Conservation (phyloP, 2,113 vertebrate species). For the Notechis scutatus region DNA sequence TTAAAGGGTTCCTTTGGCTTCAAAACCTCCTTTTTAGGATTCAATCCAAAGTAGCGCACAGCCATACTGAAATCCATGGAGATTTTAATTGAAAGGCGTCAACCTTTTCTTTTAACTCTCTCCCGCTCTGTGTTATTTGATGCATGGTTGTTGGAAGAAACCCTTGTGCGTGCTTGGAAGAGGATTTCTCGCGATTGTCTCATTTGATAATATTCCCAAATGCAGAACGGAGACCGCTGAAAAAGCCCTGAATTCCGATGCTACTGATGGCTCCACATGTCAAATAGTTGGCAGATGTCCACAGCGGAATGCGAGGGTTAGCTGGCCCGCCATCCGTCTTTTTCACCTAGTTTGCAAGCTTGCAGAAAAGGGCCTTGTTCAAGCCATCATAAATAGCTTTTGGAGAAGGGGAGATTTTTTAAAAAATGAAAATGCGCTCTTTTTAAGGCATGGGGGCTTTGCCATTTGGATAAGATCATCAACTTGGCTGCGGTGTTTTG, state of each 20-base stretch:
- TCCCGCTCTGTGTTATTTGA: neutral
- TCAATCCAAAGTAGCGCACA: neutral
- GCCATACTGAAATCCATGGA: neutral
- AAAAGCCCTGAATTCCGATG: neutral
- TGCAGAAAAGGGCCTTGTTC: neutral
- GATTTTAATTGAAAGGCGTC: neutral
- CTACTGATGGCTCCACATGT: neutral
- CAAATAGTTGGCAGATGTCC: neutral
- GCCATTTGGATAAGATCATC: neutral
- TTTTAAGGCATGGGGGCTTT: neutral
- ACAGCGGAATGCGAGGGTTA: neutral
- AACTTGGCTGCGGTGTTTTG: neutral
- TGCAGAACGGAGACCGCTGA: too few species aligned
- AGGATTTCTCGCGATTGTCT: neutral
- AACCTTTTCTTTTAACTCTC: neutral
- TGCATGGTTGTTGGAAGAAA: neutral
- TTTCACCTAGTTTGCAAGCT: neutral
- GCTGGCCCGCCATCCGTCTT: neutral
- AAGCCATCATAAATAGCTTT: neutral
- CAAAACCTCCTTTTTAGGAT: neutral
- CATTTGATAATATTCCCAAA: neutral
- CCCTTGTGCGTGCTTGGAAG: neutral
- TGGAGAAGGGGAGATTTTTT: neutral
- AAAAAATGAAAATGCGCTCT: neutral
- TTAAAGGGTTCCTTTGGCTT: neutral